Base-by-base conservation (phyloP, 2,888 invertebrate genomes). In the Tetramorium bicarinatum region DNA sequence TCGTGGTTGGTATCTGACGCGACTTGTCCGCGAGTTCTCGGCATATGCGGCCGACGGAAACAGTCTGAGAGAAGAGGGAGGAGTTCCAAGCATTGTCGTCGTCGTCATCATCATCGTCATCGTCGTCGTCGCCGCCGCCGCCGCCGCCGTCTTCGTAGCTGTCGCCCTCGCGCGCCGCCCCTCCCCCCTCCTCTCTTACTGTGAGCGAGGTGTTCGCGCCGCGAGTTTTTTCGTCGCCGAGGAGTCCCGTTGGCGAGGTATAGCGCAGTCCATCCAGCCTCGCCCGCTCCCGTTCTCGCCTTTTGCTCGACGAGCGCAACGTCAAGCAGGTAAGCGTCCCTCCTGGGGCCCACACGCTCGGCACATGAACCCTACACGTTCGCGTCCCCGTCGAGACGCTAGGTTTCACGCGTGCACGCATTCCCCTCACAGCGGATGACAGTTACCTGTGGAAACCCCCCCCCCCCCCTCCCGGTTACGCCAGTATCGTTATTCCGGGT, bases 311-410 rank as follows among this genome's bases (percentile, higher is more conserved):
- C 49, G n/a, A 75, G 61, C 6, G 29, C 77, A 34, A 79, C 79
- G 79, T 71, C 15, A 18, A 18, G n/a, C 18, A 41, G 75, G 79
- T 69, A 71, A 79, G 79, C 71, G 15, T 69, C 44, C 47, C 56
- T 29, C 3, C 11, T 41, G 21, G 34, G n/a, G 1, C 13, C 25
- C 25, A 18, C 38, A 54, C 25, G 6, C 41, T 44, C 11, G 41
- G 25, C 67, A 77, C 44, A 41, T 67, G 47, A 77, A 69, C 54
- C 29, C 29, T 34, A 4, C 44, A 18, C 49, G 18, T 76, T 34
- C 29, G 18, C 54, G 54, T 54, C 67, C 29, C 41, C 67, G 21
- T 47, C 54, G 44, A 56, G 54, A 67, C 77, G 54, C 21, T 21
- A 13, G 25, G 6, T 66, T 8, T 38, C n/a, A 47, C 13, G 67